These are phyloP conservation scores for Mystacornis crossleyi DNA, from an alignment of 2,113 vertebrate genomes.

Conservation along the genomic window DNA sequence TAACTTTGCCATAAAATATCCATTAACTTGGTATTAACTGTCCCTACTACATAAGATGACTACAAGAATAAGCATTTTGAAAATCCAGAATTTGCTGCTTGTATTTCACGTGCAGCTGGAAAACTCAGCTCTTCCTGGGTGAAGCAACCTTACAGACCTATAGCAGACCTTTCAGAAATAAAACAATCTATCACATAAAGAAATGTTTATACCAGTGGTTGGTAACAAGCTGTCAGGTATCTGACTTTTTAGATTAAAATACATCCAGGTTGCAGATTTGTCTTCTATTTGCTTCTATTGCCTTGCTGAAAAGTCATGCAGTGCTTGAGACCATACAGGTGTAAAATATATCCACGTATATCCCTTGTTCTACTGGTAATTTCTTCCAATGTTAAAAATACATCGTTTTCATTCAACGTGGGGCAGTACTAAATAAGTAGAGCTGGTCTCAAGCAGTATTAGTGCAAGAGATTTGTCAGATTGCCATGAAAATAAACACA, in stretches of 20 bases:
- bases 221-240: neutral
- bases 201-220: neutral
- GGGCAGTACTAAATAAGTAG: neutral
- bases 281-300: neutral
- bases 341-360: neutral
- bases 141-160: neutral
- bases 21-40: slow-evolving; percentile 50
- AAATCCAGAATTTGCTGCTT: neutral
- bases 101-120: neutral
- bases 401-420: neutral
- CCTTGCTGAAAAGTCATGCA: neutral
- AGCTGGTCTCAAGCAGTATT: neutral
- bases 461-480: neutral
- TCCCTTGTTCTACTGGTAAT: neutral
- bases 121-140: neutral
- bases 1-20: slow-evolving; percentile 29
- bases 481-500: neutral
- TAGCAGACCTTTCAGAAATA: neutral
- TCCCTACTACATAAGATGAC: neutral
- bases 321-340: neutral
- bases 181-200: neutral
- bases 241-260: neutral
- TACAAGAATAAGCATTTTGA: neutral
- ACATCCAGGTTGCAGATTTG: neutral
- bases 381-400: neutral